A percentile compares a stretch with the other conserved stretches of the same genome.
These are phyloP conservation scores for Leucophenga montana DNA, from an alignment of 2,888 invertebrate species.

Conservation along the genomic window DNA sequence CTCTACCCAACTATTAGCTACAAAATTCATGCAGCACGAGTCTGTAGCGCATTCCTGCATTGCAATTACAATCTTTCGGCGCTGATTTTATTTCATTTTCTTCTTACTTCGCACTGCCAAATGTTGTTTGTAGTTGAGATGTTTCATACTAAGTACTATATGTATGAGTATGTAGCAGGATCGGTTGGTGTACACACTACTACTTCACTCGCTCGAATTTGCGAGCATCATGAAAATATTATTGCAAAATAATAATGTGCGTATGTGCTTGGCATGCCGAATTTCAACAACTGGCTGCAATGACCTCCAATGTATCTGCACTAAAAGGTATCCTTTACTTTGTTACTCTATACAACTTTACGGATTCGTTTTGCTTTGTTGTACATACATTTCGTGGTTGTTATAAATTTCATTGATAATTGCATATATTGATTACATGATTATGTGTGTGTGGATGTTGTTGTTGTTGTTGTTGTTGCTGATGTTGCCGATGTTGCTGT, in stretches of 20 bases:
- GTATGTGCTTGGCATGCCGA: constrained; percentile 32
- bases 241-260: constrained; percentile 37
- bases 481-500: constrained; percentile 41
- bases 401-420: constrained; percentile 69
- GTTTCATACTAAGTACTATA: too few relatives aligned
- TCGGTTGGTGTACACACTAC: not conserved
- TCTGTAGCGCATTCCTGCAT: not conserved
- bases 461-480: constrained; percentile 51
- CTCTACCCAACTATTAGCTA: not conserved
- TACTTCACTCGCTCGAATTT: not conserved
- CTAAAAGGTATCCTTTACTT: not conserved
- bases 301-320: not conserved
- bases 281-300: too few relatives aligned
- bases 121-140: not conserved
- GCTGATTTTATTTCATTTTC: constrained; percentile 11
- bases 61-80: constrained; percentile 9
- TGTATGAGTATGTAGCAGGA: not conserved
- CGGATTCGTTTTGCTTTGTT: constrained; percentile 50
- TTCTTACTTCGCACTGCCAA: not conserved
- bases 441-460: constrained; percentile 61
- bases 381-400: constrained; percentile 55
- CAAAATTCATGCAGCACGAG: constrained; percentile 29
- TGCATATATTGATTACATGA: constrained; percentile 66
- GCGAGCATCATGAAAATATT: constrained; percentile 19
- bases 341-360: constrained; percentile 33